Conservation (phyloP, 2,113 vertebrate species). For the Ctenomys sociabilis region DNA sequence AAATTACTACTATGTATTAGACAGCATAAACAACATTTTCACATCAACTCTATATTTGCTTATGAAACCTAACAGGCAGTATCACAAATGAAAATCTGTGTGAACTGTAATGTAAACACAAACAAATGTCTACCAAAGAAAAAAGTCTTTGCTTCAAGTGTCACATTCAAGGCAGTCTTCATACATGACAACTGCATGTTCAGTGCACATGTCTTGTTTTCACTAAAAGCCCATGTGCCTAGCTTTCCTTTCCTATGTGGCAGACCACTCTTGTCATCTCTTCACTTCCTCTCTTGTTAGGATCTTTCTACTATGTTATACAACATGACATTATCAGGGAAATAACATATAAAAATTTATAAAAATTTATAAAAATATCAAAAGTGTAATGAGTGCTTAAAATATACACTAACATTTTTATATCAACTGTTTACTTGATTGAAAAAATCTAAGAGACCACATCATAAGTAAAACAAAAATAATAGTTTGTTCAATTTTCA, state of each 20-base stretch:
- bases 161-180: neutral
- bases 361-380: too few relatives aligned
- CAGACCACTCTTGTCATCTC: neutral
- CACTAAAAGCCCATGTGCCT: neutral
- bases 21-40: neutral
- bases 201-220: neutral
- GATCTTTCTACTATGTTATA: neutral
- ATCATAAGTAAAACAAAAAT: too few relatives aligned
- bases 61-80: neutral
- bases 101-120: neutral
- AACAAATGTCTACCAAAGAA: neutral
- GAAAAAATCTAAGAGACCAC: too few relatives aligned
- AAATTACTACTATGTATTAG: neutral
- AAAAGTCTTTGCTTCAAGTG: neutral
- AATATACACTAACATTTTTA: too few relatives aligned
- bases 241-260: neutral
- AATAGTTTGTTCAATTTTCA: too few relatives aligned
- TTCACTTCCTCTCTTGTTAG: neutral
- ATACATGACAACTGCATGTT: neutral
- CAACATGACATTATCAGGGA: neutral
- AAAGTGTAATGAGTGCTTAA: too few relatives aligned
- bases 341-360: neutral
- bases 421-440: too few relatives aligned
- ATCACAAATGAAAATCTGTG: neutral
- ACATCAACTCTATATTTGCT: neutral